Evolutionary conservation across 1,140 invertebrate species (phyloP).

Genomic region (Agraylea sexmaculata): DNA sequence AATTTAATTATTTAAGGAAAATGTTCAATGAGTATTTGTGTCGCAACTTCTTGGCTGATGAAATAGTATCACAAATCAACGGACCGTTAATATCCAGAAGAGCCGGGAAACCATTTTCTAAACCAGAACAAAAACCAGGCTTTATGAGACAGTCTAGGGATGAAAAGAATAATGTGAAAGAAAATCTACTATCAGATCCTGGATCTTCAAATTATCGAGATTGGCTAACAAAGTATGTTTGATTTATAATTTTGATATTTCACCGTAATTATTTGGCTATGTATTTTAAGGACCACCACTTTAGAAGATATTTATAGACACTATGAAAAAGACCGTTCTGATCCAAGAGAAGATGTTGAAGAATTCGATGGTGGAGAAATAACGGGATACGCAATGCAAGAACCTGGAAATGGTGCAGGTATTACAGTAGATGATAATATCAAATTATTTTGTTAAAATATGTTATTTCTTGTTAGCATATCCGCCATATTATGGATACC

Average conservation of each 20-base stretch:
- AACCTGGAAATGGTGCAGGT: conserved; percentile 8
- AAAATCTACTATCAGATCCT: conserved; percentile 44
- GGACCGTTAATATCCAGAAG: conserved; percentile 33
- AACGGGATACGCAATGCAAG: conserved; percentile 37
- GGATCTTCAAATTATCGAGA: conserved; percentile 49
- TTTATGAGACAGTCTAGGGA: conserved; percentile 16
- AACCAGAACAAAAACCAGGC: conserved; percentile 4
- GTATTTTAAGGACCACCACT: conserved; percentile 41
- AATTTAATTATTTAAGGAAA: conserved; percentile 36
- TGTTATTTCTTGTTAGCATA: too few relatives aligned
- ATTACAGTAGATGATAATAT: background rate
- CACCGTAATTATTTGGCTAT: background rate
- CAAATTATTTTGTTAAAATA: background rate
- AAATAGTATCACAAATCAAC: conserved; percentile 45
- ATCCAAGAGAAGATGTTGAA: conserved; percentile 22
- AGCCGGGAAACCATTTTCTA: conserved; percentile 23
- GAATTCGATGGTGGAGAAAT: conserved; percentile 31
- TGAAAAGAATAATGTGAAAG: conserved; percentile 31
- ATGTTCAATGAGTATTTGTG: conserved; percentile 55
- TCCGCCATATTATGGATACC: too few relatives aligned
- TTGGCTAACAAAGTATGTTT: conserved; percentile 48
- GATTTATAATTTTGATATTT: conserved; percentile 7
- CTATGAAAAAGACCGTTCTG: conserved; percentile 17
- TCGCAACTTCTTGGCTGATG: conserved; percentile 47
- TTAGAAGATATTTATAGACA: conserved; percentile 50